Evolutionary conservation across 1,140 invertebrate genomes (phyloP).

Genomic region (Vollenhovia emeryi): DNA sequence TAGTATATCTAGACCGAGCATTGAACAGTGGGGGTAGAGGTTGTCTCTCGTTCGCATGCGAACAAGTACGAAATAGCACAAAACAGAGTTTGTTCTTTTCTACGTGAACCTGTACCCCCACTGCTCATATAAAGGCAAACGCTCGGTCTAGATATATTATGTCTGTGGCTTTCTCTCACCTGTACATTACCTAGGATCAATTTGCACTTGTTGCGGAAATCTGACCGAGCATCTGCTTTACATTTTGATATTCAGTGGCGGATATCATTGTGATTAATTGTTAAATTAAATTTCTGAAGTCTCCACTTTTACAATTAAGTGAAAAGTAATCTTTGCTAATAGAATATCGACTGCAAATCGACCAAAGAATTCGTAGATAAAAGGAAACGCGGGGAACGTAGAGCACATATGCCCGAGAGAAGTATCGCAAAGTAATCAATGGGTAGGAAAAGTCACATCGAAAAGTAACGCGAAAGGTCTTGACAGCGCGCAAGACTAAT

Average conservation of each 20-base stretch:
- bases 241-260: not conserved
- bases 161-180: not conserved
- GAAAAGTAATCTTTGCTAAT: slow-evolving; percentile 3
- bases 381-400: not conserved
- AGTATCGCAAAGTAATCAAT: slow-evolving; percentile 39
- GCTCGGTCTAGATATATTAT: no score
- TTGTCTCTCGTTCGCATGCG: no score
- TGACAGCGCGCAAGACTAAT: slow-evolving; percentile 9
- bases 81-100: no score
- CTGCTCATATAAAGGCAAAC: no score
- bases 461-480: slow-evolving; percentile 17
- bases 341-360: slow-evolving; percentile 4
- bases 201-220: not conserved
- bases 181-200: not conserved
- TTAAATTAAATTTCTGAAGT: not conserved
- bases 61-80: no score
- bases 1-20: no score
- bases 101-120: no score
- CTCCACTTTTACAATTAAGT: slow-evolving; percentile 9
- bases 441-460: slow-evolving; percentile 5
- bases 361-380: not conserved
- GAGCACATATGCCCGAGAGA: not conserved
- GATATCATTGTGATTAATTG: not conserved
- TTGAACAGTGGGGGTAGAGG: no score
- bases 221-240: not conserved